Conservation (phyloP, 53 echinoderm and acorn worm genomes). For the Astropecten irregularis region DNA sequence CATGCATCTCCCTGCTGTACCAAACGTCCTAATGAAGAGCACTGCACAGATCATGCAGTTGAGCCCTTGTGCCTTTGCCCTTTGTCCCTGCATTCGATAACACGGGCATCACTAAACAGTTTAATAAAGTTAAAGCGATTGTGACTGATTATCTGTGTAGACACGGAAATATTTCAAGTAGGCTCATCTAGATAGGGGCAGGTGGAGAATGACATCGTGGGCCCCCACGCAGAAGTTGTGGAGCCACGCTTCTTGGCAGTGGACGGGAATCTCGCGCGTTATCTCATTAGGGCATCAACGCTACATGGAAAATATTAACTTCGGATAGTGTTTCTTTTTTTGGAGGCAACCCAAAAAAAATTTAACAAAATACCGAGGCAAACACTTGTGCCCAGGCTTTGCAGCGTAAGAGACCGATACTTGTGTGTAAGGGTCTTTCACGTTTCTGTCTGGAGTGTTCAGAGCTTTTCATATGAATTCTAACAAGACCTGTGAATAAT, state of each 20-base stretch:
- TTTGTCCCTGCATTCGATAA: conserved; percentile 31
- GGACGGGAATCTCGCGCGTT: background rate
- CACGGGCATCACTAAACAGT: conserved; percentile 1
- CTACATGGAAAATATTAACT: conserved; percentile 24
- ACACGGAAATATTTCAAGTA: conserved; percentile 58
- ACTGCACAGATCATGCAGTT: background rate
- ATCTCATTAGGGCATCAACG: conserved; percentile 35
- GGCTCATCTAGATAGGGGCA: conserved; percentile 20
- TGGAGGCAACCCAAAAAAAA: too few relatives aligned
- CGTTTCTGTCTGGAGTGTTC: too few relatives aligned
- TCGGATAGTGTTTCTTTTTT: conserved; percentile 1
- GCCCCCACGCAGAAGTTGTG: background rate
- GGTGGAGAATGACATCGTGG: background rate
- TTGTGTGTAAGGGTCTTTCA: too few relatives aligned
- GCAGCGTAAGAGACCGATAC: too few relatives aligned
- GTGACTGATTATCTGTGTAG: conserved; percentile 43
- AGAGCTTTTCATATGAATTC: too few relatives aligned
- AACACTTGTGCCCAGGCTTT: too few relatives aligned
- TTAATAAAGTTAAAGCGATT: conserved; percentile 50
- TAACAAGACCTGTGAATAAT: too few relatives aligned
- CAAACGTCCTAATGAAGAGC: background rate
- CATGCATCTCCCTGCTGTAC: background rate
- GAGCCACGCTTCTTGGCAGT: background rate
- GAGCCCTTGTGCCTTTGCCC: background rate
- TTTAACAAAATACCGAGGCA: too few relatives aligned